phyloP scores from a whole-genome alignment of 2,113 vertebrate species.

The Pluvialis apricaria region DNA sequence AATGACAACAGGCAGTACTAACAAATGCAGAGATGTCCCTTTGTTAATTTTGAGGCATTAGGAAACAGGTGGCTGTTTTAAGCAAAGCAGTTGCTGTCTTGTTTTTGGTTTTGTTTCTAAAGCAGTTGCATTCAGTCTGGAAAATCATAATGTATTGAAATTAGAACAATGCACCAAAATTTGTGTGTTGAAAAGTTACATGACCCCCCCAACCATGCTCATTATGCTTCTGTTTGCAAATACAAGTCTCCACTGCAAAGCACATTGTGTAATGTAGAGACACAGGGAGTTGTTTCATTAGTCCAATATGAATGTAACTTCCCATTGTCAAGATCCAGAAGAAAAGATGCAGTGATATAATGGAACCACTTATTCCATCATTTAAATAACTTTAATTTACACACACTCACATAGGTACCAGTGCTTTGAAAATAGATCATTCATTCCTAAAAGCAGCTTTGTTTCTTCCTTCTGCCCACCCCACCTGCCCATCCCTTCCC shows the following conservation, averaged over 20 bases:
- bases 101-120: slow-evolving; percentile 31
- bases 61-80: slow-evolving; percentile 74
- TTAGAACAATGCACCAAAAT: slow-evolving; percentile 71
- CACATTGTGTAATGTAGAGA: neutral
- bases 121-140: slow-evolving; percentile 71
- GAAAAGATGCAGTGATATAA: slow-evolving; percentile 64
- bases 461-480: slow-evolving; percentile 63
- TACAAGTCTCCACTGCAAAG: slow-evolving; percentile 47
- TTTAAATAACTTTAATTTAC: slow-evolving; percentile 77
- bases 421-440: slow-evolving; percentile 76
- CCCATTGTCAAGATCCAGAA: slow-evolving; percentile 60
- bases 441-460: slow-evolving; percentile 79
- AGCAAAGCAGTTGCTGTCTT: slow-evolving; percentile 65
- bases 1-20: slow-evolving; percentile 69
- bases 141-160: slow-evolving; percentile 76
- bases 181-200: slow-evolving; percentile 56
- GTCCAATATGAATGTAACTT: slow-evolving; percentile 51
- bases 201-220: slow-evolving; percentile 39
- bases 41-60: slow-evolving; percentile 78
- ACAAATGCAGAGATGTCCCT: slow-evolving; percentile 74
- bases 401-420: slow-evolving; percentile 74
- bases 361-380: slow-evolving; percentile 67
- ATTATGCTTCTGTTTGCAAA: slow-evolving; percentile 34
- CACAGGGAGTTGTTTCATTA: slow-evolving; percentile 26
- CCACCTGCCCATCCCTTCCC: slow-evolving; percentile 44